Evolutionary conservation across 2,113 vertebrate species (phyloP).

Genomic region (Phylloscopus trochilus): DNA sequence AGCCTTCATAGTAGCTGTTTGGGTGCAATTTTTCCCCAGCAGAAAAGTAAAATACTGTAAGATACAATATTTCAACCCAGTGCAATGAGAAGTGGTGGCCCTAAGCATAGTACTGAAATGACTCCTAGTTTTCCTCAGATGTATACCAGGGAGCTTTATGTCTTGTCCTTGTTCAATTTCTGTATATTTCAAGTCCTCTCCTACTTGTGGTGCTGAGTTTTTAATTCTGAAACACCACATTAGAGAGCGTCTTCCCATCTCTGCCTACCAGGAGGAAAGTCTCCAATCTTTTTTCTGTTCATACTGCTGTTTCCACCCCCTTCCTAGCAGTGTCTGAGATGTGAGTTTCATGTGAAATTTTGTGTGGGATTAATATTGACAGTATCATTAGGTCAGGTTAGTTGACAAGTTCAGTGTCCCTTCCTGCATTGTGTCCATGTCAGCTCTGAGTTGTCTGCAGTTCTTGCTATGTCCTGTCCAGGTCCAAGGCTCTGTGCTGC

Average conservation of each 20-base stretch:
- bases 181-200: background rate
- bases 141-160: background rate
- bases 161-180: background rate
- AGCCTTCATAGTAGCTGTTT: background rate
- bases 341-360: slow-evolving; percentile 29
- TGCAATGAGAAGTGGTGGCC: background rate
- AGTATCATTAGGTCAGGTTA: slow-evolving; percentile 30
- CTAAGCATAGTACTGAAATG: background rate
- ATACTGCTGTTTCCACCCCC: background rate
- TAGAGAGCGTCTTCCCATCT: background rate
- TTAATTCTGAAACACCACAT: background rate
- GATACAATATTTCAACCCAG: background rate
- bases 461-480: slow-evolving; percentile 1
- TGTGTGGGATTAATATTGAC: slow-evolving; percentile 10
- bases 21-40: background rate
- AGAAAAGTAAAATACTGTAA: background rate
- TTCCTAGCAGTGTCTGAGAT: background rate
- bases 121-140: background rate
- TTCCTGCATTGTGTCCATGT: background rate
- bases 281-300: background rate
- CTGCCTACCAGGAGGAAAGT: background rate
- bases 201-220: background rate
- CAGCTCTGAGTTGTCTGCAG: background rate
- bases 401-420: background rate
- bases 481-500: background rate